Conservation (phyloP, 1,140 invertebrate species). For the Branchinecta lindahli region DNA sequence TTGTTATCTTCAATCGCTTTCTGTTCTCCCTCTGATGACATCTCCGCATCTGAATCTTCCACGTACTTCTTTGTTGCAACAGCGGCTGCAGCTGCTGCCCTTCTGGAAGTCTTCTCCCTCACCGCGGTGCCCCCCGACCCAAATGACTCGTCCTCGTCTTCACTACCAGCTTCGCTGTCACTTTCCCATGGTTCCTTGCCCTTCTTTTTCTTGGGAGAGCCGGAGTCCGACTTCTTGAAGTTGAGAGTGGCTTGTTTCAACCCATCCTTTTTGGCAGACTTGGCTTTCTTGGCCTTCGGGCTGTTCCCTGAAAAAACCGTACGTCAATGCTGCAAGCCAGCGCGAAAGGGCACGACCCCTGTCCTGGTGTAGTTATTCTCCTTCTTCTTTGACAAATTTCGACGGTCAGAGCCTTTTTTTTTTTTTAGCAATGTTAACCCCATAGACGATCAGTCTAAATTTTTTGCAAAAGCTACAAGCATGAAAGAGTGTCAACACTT, state of each 20-base stretch:
- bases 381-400: too few species aligned
- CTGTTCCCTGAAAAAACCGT: slow-evolving; percentile 20
- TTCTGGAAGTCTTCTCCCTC: not conserved
- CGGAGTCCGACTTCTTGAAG: slow-evolving; percentile 26
- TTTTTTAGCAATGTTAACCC: too few species aligned
- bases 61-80: slow-evolving; percentile 2
- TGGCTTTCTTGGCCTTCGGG: slow-evolving; percentile 24
- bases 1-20: slow-evolving; percentile 20
- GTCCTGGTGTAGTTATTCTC: too few species aligned
- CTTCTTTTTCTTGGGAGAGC: slow-evolving; percentile 26
- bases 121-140: slow-evolving; percentile 8
- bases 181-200: slow-evolving; percentile 2
- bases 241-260: slow-evolving; percentile 29
- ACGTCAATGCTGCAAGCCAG: not conserved
- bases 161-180: slow-evolving; percentile 24
- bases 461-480: too few species aligned
- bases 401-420: too few species aligned
- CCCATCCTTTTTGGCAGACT: slow-evolving; percentile 16
- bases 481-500: too few species aligned
- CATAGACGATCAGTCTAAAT: too few species aligned
- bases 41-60: slow-evolving; percentile 12
- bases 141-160: slow-evolving; percentile 21
- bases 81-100: not conserved
- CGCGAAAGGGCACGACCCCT: not conserved
- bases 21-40: slow-evolving; percentile 20